A percentile compares a stretch with the other conserved stretches of the same genome.
Evolutionary conservation across 1,140 invertebrate species (phyloP).

Genomic region (Pantala flavescens): DNA sequence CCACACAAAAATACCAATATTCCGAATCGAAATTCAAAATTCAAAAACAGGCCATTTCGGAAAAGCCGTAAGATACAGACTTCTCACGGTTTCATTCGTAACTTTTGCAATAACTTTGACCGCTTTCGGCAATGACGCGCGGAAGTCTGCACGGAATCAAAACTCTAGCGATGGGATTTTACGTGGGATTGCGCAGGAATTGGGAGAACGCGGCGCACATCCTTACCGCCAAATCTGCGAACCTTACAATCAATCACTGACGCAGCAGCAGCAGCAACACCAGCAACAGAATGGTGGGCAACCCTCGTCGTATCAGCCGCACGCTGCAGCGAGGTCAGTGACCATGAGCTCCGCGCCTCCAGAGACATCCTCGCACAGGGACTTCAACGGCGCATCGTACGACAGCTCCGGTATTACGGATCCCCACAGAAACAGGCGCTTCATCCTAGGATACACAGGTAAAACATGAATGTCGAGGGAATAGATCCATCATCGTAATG

Average conservation of each 20-base stretch:
- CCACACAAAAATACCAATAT: no score
- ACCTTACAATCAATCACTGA: not conserved
- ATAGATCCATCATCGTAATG: slow-evolving; percentile 14
- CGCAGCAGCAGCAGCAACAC: not conserved
- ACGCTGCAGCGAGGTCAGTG: not conserved
- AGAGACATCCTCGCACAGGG: not conserved
- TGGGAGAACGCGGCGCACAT: not conserved
- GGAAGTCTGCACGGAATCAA: no score
- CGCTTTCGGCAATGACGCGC: no score
- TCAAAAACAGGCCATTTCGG: no score
- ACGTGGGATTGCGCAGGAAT: not conserved
- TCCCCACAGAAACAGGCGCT: slow-evolving; percentile 39
- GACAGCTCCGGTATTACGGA: not conserved
- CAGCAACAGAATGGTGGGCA: not conserved
- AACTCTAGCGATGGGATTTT: no score
- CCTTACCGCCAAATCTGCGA: not conserved
- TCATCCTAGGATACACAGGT: slow-evolving; percentile 59
- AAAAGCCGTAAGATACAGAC: no score
- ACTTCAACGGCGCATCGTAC: not conserved
- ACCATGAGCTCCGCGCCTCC: not conserved
- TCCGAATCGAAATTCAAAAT: no score
- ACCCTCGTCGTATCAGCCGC: not conserved
- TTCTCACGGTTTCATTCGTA: no score
- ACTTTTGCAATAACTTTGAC: no score
- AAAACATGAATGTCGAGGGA: slow-evolving; percentile 30